Evolutionary conservation across 2,888 invertebrate species (phyloP).

Genomic region (Microplitis manilae): DNA sequence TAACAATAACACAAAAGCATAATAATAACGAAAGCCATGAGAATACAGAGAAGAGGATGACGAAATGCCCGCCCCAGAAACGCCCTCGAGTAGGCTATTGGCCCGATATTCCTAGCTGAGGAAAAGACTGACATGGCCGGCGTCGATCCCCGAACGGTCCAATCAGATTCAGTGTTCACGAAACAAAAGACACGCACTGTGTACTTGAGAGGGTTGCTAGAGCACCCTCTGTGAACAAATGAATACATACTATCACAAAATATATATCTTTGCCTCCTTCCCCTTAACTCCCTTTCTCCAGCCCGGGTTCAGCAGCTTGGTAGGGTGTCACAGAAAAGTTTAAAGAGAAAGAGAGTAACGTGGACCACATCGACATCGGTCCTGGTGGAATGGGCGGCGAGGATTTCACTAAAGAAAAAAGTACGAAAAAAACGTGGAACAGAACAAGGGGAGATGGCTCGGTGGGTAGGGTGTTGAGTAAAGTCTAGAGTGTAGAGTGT

Average conservation of each 20-base stretch:
- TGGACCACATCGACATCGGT: neutral
- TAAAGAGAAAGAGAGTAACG: slow-evolving; percentile 11
- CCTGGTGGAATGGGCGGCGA: neutral
- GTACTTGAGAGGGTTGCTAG: slow-evolving; percentile 43
- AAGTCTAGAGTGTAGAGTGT: neutral
- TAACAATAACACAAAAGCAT: slow-evolving; percentile 33
- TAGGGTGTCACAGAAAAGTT: neutral
- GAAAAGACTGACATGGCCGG: slow-evolving; percentile 69
- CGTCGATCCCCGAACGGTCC: slow-evolving; percentile 65
- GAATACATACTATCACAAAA: slow-evolving; percentile 29
- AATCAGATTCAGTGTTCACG: slow-evolving; percentile 63
- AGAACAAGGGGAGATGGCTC: slow-evolving; percentile 25
- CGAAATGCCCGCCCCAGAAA: slow-evolving; percentile 63
- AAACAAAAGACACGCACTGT: slow-evolving; percentile 60
- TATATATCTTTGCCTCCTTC: neutral
- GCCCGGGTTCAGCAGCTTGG: neutral
- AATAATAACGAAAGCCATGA: slow-evolving; percentile 52
- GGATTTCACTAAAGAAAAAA: slow-evolving; percentile 17
- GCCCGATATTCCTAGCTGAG: slow-evolving; percentile 66
- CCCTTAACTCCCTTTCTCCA: slow-evolving; percentile 16
- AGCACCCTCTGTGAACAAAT: slow-evolving; percentile 40
- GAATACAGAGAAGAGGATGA: slow-evolving; percentile 38
- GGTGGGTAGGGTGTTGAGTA: slow-evolving; percentile 1
- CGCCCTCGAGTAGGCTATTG: slow-evolving; percentile 70
- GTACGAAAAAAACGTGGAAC: slow-evolving; percentile 2